Base-by-base conservation (phyloP, 2,797 vertebrate species). In the Pipistrellus nathusii region DNA sequence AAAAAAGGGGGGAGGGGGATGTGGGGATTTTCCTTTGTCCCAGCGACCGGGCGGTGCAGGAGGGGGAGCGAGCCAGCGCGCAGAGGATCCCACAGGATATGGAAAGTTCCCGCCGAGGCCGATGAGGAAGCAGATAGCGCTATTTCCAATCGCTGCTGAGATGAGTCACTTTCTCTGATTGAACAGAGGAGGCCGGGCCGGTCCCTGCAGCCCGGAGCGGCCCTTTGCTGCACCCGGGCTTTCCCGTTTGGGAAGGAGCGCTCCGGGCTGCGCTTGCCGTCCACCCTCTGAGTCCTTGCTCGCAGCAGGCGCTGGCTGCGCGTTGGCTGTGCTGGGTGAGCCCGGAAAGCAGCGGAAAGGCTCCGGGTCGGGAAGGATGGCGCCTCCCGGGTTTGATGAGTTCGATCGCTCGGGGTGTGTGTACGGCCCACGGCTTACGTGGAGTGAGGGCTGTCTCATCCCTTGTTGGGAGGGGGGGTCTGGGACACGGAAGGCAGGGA, bases 371-470 rank as follows among this genome's bases (percentile, higher is more conserved):
- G 46, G 57, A 95, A 12, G 25, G 73, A 51, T 1, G 38, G 4
- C 12, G 64, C 71, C 64, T 71, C 44, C 12, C 44, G 53, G 59
- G 35, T 80, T 27, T 7, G 30, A 9, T 13, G 53, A 8, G 20
- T 46, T 32, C 8, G 68, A 53, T 14, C 18, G 55, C 68, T 44
- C 23, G 9, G 46, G 25, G 5, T 18, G 1, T 1, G 4, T 10
- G 1, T 1, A 5, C 4, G 30, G 1, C 17, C 25, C 6, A 0
- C 9, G 41, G 66, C 55, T 9, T 48, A 0, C 2, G 38, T 32
- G 66, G 17, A 59, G 6, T 12, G 1, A 3, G 38, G 44, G 7
- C 46, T 11, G 11, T 48, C 38, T 69, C 12, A 72, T 32, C 72
- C 85, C 0, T 85, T 55, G 46, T 75, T 25, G 7, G 68, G 48